Conservation (phyloP, 2,888 invertebrate genomes). For the Exephanes ischioxanthus region DNA sequence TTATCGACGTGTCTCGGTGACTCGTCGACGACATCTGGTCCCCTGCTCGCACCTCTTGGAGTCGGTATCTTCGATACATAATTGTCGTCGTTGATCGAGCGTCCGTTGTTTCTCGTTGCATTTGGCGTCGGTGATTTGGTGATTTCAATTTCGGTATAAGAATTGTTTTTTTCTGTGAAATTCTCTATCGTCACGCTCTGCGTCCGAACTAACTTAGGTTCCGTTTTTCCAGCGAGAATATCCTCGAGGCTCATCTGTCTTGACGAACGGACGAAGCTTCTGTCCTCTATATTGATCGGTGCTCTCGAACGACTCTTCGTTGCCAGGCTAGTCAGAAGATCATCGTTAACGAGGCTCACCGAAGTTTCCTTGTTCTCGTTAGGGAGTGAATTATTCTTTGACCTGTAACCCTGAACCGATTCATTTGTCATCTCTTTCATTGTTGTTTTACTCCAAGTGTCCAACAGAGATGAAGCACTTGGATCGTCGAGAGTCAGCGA, state of each 20-base stretch:
- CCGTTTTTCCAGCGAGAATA: constrained; percentile 76
- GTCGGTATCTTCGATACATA: constrained; percentile 79
- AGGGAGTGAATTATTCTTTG: constrained; percentile 17
- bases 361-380: constrained; percentile 46
- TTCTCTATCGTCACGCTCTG: constrained; percentile 62
- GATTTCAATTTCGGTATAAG: not conserved
- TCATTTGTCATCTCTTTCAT: constrained; percentile 23
- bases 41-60: constrained; percentile 69
- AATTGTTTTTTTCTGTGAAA: constrained; percentile 3
- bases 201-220: constrained; percentile 67
- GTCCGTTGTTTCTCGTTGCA: constrained; percentile 45
- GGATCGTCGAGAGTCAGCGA: constrained; percentile 64
- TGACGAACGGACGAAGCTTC: constrained; percentile 75
- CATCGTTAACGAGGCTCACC: constrained; percentile 72
- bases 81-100: constrained; percentile 68
- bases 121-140: constrained; percentile 28
- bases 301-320: constrained; percentile 81
- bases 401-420: constrained; percentile 18
- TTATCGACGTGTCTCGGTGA: constrained; percentile 63
- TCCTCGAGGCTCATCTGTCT: constrained; percentile 82
- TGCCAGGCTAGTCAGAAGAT: constrained; percentile 79
- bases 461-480: constrained; percentile 17
- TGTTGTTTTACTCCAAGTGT: constrained; percentile 37
- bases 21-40: constrained; percentile 69
- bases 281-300: constrained; percentile 80